Conservation (phyloP, 2,797 vertebrate genomes). For the Lepilemur septentrionalis region DNA sequence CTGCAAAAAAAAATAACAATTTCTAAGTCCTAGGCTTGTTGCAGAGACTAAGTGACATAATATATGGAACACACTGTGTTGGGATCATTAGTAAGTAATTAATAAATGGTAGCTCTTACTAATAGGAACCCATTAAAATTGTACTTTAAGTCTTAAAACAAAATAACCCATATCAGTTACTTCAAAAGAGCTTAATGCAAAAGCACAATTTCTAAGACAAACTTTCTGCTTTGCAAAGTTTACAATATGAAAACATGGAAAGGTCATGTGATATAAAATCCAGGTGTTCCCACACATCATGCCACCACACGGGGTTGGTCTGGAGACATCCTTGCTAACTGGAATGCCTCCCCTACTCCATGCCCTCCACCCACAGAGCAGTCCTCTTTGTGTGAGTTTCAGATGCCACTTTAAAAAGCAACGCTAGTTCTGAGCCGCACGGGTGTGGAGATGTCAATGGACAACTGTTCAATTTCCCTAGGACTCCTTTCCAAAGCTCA, state of each 20-base stretch:
- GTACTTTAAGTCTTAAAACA: slow-evolving; percentile 30
- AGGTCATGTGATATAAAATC: neutral
- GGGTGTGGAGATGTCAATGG: neutral
- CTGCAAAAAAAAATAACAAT: slow-evolving; percentile 11
- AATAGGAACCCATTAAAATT: neutral
- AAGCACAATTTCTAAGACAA: neutral
- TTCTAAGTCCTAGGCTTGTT: neutral
- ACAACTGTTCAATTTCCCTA: neutral
- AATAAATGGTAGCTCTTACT: neutral
- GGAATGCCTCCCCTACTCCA: neutral
- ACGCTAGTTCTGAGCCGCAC: neutral
- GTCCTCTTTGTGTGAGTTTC: neutral
- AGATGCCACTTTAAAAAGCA: neutral
- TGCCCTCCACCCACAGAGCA: neutral
- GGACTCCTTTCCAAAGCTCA: neutral
- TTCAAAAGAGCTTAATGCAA: neutral
- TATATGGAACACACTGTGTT: neutral
- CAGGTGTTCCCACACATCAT: neutral
- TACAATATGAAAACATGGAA: neutral
- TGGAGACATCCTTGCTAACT: neutral
- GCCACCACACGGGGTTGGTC: neutral
- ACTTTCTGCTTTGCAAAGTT: neutral
- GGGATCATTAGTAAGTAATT: neutral
- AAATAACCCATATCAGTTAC: neutral
- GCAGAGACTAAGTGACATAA: neutral